These are phyloP conservation scores for Camponotus pennsylvanicus DNA, from an alignment of 1,140 invertebrate species.

Conservation along the genomic window DNA sequence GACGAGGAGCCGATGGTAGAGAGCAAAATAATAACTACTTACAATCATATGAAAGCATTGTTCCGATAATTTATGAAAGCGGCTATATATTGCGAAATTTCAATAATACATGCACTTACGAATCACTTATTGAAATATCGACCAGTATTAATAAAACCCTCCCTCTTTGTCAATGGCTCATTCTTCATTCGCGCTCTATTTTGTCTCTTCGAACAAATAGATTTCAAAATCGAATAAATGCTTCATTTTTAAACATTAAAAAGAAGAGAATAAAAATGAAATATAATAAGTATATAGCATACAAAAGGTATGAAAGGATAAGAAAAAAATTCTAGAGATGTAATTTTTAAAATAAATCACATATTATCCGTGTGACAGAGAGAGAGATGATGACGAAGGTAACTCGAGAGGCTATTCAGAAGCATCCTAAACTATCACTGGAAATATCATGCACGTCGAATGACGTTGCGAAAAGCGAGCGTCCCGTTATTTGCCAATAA, in stretches of 20 bases:
- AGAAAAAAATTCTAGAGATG: not conserved
- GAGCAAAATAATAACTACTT: slow-evolving; percentile 69
- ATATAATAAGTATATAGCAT: not conserved
- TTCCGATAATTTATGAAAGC: slow-evolving; percentile 73
- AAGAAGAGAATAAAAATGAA: not conserved
- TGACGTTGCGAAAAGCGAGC: slow-evolving; percentile 30
- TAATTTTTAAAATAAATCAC: slow-evolving; percentile 30
- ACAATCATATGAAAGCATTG: slow-evolving; percentile 64
- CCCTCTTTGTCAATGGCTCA: slow-evolving; percentile 41
- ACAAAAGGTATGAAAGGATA: not conserved
- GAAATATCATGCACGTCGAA: slow-evolving; percentile 21
- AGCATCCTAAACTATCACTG: slow-evolving; percentile 42
- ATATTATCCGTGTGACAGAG: not conserved
- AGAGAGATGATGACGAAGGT: not conserved
- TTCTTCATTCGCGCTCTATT: not conserved
- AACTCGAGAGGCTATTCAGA: slow-evolving; percentile 30
- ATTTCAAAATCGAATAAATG: not conserved
- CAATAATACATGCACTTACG: slow-evolving; percentile 58
- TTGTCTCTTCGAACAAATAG: slow-evolving; percentile 14
- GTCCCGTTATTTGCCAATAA: slow-evolving; percentile 64
- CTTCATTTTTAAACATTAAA: not conserved
- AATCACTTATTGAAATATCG: slow-evolving; percentile 59
- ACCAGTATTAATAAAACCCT: slow-evolving; percentile 57
- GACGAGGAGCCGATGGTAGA: slow-evolving; percentile 28
- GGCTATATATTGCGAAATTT: slow-evolving; percentile 63